A percentile compares a stretch with the other conserved stretches of the same genome.
These are phyloP conservation scores for Anseranas semipalmata DNA, from an alignment of 2,113 vertebrate genomes.

Conservation along the genomic window DNA sequence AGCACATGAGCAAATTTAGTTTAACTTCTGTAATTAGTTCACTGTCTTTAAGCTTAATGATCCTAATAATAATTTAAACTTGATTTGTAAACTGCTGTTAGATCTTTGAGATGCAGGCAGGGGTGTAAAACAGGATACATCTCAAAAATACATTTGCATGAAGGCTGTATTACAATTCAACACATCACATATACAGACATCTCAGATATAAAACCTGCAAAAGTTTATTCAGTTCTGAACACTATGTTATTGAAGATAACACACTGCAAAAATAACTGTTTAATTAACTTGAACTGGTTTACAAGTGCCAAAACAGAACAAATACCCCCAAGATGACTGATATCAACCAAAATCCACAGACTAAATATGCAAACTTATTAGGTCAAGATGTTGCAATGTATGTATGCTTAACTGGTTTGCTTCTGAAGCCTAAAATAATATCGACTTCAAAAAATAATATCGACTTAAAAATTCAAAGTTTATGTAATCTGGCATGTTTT, in stretches of 20 bases:
- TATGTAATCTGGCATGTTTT: rapidly evolving
- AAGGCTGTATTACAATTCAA: not conserved
- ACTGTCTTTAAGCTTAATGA: not conserved
- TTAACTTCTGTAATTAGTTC: not conserved
- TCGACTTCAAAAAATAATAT: rapidly evolving
- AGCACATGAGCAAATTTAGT: not conserved
- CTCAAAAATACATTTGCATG: not conserved
- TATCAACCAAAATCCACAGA: not conserved
- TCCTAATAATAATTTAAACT: not conserved
- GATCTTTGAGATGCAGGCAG: rapidly evolving
- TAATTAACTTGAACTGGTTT: not conserved
- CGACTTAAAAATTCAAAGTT: not conserved
- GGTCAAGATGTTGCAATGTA: rapidly evolving
- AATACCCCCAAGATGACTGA: not conserved
- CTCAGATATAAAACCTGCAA: rapidly evolving
- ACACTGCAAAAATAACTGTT: not conserved
- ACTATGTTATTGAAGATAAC: rapidly evolving
- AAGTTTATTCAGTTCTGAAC: not conserved
- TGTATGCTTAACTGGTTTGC: rapidly evolving
- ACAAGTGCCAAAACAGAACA: not conserved
- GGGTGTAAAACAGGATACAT: rapidly evolving
- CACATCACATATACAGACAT: rapidly evolving
- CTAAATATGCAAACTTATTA: rapidly evolving
- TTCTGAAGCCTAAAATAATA: not conserved
- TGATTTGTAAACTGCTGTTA: not conserved